phyloP scores from a whole-genome alignment of 2,888 invertebrate genomes.

The Nomada hirtipes region DNA sequence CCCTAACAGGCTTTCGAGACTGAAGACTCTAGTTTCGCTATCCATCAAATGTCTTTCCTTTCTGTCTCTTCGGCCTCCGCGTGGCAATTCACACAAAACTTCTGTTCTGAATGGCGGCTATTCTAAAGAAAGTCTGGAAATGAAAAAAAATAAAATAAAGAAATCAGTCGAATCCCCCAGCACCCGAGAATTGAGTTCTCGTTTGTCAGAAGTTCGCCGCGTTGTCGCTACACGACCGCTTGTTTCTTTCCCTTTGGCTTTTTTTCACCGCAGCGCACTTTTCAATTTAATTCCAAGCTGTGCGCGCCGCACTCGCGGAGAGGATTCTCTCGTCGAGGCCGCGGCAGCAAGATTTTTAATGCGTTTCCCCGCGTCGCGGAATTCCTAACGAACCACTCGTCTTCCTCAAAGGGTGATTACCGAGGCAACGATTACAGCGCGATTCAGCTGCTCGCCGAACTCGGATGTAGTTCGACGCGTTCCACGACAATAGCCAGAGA shows the following conservation, averaged over 20 bases:
- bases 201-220: conserved; percentile 19
- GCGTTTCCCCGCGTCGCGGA: conserved; percentile 31
- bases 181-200: neutral
- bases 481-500: conserved; percentile 7
- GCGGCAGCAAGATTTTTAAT: conserved; percentile 37
- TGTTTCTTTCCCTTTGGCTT: neutral
- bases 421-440: conserved; percentile 42
- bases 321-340: conserved; percentile 14
- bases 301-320: conserved; percentile 12
- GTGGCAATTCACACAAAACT: neutral
- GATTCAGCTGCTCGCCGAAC: conserved; percentile 5
- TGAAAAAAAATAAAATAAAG: neutral
- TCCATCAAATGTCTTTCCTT: conserved; percentile 16
- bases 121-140: neutral
- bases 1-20: conserved; percentile 73
- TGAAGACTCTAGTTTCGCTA: conserved; percentile 60
- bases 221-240: conserved; percentile 4
- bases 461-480: conserved; percentile 13
- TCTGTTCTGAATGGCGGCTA: neutral
- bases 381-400: conserved; percentile 56
- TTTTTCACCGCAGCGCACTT: conserved; percentile 10
- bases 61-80: neutral
- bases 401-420: conserved; percentile 48
- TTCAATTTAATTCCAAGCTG: conserved; percentile 36
- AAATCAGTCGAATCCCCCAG: neutral